Percentiles rank a stretch among this genome's conserved stretches.
Evolutionary conservation across 2,797 vertebrate species (phyloP).

Genomic region (Iguana delicatissima): DNA sequence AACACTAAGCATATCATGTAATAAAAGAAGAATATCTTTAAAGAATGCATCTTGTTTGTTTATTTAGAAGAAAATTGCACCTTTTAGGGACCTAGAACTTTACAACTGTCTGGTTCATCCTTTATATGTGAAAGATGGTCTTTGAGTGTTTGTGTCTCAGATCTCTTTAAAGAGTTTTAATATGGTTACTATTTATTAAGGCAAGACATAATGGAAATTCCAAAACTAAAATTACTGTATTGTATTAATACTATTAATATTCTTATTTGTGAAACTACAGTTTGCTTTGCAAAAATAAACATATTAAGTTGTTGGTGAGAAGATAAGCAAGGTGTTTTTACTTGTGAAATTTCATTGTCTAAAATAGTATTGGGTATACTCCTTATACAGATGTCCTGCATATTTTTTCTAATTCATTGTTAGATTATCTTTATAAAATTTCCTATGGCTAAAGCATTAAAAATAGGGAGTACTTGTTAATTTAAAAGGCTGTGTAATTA

Average conservation of each 20-base stretch:
- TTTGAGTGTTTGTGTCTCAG: no score
- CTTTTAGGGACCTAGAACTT: background rate
- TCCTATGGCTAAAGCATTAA: background rate
- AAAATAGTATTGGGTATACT: background rate
- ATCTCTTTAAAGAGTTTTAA: background rate
- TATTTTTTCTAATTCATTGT: background rate
- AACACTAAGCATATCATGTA: background rate
- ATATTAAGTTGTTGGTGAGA: background rate
- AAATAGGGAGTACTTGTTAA: background rate
- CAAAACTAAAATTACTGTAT: background rate
- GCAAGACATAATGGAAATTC: background rate
- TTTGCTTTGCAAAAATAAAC: background rate
- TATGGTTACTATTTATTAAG: background rate
- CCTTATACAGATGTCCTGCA: background rate
- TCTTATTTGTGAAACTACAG: background rate
- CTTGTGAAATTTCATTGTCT: background rate
- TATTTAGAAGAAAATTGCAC: background rate
- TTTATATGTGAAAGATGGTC: background rate
- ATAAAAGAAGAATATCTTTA: background rate
- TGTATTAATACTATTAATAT: background rate
- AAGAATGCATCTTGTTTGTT: background rate
- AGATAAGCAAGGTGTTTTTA: background rate
- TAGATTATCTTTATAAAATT: background rate
- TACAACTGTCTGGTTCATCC: background rate
- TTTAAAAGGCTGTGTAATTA: background rate